These are phyloP conservation scores for Cryptocephalus primarius DNA, from an alignment of 2,888 invertebrate species.

Conservation along the genomic window DNA sequence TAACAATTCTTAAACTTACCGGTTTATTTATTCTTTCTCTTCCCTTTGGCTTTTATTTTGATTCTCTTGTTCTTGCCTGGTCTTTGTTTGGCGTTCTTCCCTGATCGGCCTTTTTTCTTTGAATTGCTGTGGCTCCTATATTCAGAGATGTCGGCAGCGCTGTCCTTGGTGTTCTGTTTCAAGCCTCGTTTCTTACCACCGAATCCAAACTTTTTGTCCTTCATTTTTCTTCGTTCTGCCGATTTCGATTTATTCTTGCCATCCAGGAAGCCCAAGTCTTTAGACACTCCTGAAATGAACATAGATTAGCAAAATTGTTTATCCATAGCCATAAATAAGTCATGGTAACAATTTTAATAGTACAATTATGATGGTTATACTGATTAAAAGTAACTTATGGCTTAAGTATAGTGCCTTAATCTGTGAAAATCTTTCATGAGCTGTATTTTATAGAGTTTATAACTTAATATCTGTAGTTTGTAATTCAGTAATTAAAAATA, in stretches of 20 bases:
- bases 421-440: too few relatives aligned
- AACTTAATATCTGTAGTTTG: too few relatives aligned
- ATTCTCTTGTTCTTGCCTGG: slow-evolving; percentile 40
- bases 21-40: background rate
- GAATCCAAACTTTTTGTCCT: slow-evolving; percentile 84
- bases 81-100: slow-evolving; percentile 21
- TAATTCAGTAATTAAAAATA: too few relatives aligned
- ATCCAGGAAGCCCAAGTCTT: slow-evolving; percentile 71
- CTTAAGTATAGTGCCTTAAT: too few relatives aligned
- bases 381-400: too few relatives aligned
- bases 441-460: too few relatives aligned
- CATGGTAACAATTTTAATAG: too few relatives aligned
- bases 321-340: too few relatives aligned
- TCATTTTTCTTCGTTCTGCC: slow-evolving; percentile 49
- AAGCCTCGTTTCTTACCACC: slow-evolving; percentile 89
- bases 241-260: slow-evolving; percentile 37
- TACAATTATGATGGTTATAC: too few relatives aligned
- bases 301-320: too few relatives aligned
- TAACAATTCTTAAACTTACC: too few relatives aligned
- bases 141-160: slow-evolving; percentile 57
- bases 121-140: slow-evolving; percentile 31
- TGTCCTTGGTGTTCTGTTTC: slow-evolving; percentile 79
- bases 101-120: slow-evolving; percentile 1
- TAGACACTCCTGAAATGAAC: slow-evolving; percentile 39
- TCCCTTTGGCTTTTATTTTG: slow-evolving; percentile 32